Base-by-base conservation (phyloP, 2,888 invertebrate species). In the Archips crataeganus region DNA sequence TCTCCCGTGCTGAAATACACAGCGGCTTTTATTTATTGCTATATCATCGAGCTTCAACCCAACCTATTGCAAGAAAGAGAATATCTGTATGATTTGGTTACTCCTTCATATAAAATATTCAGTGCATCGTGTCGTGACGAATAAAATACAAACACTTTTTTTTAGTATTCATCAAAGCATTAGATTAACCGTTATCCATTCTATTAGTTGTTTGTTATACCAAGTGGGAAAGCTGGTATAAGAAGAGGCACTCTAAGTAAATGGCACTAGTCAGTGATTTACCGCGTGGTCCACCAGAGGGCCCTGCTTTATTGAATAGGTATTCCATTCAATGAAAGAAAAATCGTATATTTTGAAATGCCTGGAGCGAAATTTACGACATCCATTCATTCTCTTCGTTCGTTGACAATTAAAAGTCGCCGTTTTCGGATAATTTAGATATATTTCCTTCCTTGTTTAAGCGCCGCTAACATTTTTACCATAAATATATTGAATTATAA, bases 281-380 rank as follows among this genome's bases (percentile, higher is more conserved):
- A 93, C 88, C 79, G 86, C 79, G 77, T 82, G 82, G 84, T 80
- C 85, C 80, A 81, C 81, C 83, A 82, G 78, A 79, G 82, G 62
- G 79, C 82, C 83, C 82, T 82, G 84, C 87, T 86, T 91, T 93
- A 93, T 93, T 92, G 91, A 93, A 93, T 89, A 74, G 74, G 74
- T 74, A 88, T 89, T 86, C 83, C 83, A 81, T 86, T 87, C 88
- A 86, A 84, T 89, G 85, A 87, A 90, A 91, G 93, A 92, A 91
- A 91, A 91, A 89, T 91, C 90, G 89, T 88, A 89, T 87, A 90
- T 93, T 92, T 91, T 92, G 90, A 92, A 87, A 81, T 87, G 83
- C 79, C 84, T 82, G 82, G 80, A 82, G 82, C 79, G 76, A 80
- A 89, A 93, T 93, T 93, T 93, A 93, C 89, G 85, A 86, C 86